Percentiles rank a stretch among this genome's conserved stretches.
These are phyloP conservation scores for Festucalex cinctus DNA, from an alignment of 2,113 vertebrate species.

Conservation along the genomic window DNA sequence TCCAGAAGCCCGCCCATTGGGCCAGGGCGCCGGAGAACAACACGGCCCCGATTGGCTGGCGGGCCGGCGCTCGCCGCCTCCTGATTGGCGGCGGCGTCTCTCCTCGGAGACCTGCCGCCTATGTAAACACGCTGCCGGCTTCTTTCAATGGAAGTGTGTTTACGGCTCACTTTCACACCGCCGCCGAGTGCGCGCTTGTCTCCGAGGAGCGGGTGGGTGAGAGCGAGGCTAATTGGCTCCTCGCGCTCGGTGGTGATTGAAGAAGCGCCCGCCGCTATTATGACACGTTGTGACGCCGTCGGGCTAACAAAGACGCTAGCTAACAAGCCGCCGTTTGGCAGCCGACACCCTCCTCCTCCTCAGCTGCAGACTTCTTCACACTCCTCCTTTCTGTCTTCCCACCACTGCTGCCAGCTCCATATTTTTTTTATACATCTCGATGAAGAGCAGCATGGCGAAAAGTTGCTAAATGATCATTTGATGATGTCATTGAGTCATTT, in stretches of 20 bases:
- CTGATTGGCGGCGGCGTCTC: constrained; percentile 59
- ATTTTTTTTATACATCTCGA: no score
- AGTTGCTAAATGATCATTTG: no score
- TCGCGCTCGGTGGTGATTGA: constrained; percentile 44
- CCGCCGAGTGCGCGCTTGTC: constrained; percentile 34
- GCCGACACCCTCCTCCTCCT: constrained; percentile 1
- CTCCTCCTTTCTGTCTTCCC: constrained; percentile 15
- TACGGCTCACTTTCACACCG: constrained; percentile 42
- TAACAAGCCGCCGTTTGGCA: constrained; percentile 42
- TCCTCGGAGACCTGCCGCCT: constrained; percentile 68
- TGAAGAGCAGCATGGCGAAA: no score
- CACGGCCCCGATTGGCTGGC: constrained; percentile 48
- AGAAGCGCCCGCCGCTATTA: constrained; percentile 39
- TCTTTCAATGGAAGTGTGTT: constrained; percentile 72
- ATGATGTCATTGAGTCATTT: no score
- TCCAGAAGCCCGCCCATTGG: constrained; percentile 47
- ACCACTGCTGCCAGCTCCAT: neutral
- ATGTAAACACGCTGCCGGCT: constrained; percentile 66
- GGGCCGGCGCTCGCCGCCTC: constrained; percentile 3
- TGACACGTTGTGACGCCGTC: constrained; percentile 56
- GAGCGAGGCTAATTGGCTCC: constrained; percentile 65
- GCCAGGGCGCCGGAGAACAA: constrained; percentile 27
- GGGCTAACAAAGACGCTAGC: constrained; percentile 35
- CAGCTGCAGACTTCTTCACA: constrained; percentile 12
- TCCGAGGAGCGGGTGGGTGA: constrained; percentile 60